Percentiles rank a stretch among this genome's conserved stretches.
These are phyloP conservation scores for Yponomeuta evonymella DNA, from an alignment of 2,888 invertebrate species.

Conservation along the genomic window DNA sequence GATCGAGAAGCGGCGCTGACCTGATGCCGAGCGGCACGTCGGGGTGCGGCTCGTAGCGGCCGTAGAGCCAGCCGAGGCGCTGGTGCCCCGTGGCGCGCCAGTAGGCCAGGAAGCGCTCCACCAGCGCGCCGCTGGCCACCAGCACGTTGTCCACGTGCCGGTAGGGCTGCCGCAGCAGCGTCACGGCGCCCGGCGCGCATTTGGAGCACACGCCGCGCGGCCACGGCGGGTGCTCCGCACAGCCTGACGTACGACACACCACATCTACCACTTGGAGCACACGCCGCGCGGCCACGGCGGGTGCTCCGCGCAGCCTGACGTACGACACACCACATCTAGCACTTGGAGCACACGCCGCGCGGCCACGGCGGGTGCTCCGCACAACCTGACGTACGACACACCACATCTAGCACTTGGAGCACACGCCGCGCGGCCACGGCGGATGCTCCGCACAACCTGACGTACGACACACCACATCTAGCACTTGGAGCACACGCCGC, in stretches of 20 bases:
- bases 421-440: no score
- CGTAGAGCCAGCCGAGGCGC: constrained; percentile 94
- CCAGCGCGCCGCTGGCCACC: constrained; percentile 96
- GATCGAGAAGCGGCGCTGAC: neutral
- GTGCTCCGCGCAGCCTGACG: no score
- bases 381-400: no score
- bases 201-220: constrained; percentile 99
- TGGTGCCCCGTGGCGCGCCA: constrained; percentile 97
- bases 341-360: no score
- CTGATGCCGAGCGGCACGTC: constrained; percentile 89
- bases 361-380: no score
- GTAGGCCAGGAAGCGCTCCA: constrained; percentile 96
- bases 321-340: no score
- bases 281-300: no score
- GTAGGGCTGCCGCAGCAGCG: constrained; percentile 94
- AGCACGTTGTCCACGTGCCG: constrained; percentile 97
- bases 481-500: no score
- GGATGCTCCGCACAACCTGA: no score
- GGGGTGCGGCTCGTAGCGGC: constrained; percentile 92
- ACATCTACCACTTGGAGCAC: no score
- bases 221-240: constrained; percentile 98
- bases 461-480: no score
- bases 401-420: no score
- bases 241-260: constrained; percentile 67
- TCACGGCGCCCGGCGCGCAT: constrained; percentile 98